These are phyloP conservation scores for human (Homo sapiens) DNA, from an alignment of 2,113 vertebrate genomes.

Conservation along the genomic window GRCh38 chr6:31178501-31179000, in stretches of 20 bases:
- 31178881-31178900: background rate
- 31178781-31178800: background rate
- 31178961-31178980: background rate
- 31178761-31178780: background rate
- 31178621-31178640: background rate
- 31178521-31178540: background rate
- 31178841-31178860: background rate
- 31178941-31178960: background rate
- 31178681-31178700: background rate
- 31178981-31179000: background rate
- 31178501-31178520: background rate
- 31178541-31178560: background rate
- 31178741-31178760: background rate
- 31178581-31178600: background rate
- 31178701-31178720: background rate
- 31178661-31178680: background rate
- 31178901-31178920: background rate
- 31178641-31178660: background rate
- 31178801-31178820: background rate
- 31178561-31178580: background rate
- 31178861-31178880: background rate
- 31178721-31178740: background rate
- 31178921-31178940: background rate
- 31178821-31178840: background rate
- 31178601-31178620: background rate